Evolutionary conservation across 2,888 invertebrate genomes (phyloP), one percentile per base, ranked within the genome.

Genomic region (Anticlea derivata): DNA sequence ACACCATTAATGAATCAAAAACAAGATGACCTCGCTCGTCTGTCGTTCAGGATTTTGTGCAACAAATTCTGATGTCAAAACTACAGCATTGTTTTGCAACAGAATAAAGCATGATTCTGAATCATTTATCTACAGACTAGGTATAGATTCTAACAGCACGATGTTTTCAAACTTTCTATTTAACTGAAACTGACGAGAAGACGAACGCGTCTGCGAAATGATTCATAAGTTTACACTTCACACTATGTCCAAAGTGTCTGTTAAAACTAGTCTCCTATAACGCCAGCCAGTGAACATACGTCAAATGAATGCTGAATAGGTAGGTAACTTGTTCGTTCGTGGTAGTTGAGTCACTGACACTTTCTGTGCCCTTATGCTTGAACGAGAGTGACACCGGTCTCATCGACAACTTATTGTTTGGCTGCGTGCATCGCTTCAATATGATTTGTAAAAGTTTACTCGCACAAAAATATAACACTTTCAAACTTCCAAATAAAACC

Each of bases 241-340:
- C 60, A 63, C 52, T 57, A 51, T 72, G 71, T 73, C 68, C 66
- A 66, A 73, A 68, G 63, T 68, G 61, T 61, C 67, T 70, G 68
- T 66, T 72, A 31, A 48, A 48, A 76, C 49, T 78, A 78, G 74
- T 75, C 70, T 66, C 65, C 68, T 66, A 66, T 70, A 71, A 67
- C 69, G 44, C 63, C 66, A 63, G 65, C 62, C 66, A 65, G 68
- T 61, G 66, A 60, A 60, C 61, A 63, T 64, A 78, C 83, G 80
- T 71, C 72, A 66, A 74, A 74, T 81, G 86, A 83, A 87, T 87
- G 75, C 73, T 73, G 76, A 88, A 76, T 76, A 68, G 66, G 12
- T 76, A 68, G 66, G 12, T 46, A 46, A 45, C 46, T 37, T 70
- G 68, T 78, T 80, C 76, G 77, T 79, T 73, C 72, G 75, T 74